Conservation (phyloP, 2,113 vertebrate genomes). For the Bufo gargarizans region DNA sequence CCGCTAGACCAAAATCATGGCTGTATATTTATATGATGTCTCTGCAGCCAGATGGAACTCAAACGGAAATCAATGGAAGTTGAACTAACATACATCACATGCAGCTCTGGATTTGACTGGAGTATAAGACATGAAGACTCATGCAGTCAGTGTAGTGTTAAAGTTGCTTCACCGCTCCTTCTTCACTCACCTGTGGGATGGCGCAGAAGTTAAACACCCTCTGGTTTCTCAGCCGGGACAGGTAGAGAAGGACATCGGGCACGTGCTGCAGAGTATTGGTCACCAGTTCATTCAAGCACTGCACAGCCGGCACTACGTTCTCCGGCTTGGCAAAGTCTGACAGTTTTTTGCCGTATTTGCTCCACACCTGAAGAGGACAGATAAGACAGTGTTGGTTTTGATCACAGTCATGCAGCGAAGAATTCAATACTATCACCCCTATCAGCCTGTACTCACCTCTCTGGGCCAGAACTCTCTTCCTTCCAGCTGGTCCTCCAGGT, state of each 20-base stretch:
- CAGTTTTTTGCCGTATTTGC: slow-evolving; percentile 84
- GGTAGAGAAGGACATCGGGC: slow-evolving; percentile 87
- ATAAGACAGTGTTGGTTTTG: not conserved
- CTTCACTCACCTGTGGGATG: slow-evolving; percentile 84
- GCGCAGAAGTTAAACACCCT: slow-evolving; percentile 95
- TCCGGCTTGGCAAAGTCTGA: slow-evolving; percentile 87
- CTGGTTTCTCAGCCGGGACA: slow-evolving; percentile 90
- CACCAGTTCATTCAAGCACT: slow-evolving; percentile 93
- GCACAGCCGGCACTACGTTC: slow-evolving; percentile 82
- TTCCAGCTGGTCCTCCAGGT: slow-evolving; percentile 86
- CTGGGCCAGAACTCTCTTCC: slow-evolving; percentile 92
- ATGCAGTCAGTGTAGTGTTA: too few species aligned
- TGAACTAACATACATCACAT: too few species aligned
- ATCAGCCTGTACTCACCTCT: slow-evolving; percentile 75
- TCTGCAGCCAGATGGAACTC: too few species aligned
- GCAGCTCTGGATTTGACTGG: too few species aligned
- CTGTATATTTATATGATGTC: too few species aligned
- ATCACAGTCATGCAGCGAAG: too few species aligned
- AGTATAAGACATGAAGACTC: too few species aligned
- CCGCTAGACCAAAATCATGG: not conserved
- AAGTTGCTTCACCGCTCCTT: too few species aligned
- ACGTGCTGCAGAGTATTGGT: slow-evolving; percentile 88
- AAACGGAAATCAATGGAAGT: too few species aligned
- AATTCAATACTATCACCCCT: not conserved
- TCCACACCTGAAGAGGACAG: slow-evolving; percentile 81